Base-by-base conservation (phyloP, 2,888 invertebrate genomes). In the Sarcophaga carnaria region DNA sequence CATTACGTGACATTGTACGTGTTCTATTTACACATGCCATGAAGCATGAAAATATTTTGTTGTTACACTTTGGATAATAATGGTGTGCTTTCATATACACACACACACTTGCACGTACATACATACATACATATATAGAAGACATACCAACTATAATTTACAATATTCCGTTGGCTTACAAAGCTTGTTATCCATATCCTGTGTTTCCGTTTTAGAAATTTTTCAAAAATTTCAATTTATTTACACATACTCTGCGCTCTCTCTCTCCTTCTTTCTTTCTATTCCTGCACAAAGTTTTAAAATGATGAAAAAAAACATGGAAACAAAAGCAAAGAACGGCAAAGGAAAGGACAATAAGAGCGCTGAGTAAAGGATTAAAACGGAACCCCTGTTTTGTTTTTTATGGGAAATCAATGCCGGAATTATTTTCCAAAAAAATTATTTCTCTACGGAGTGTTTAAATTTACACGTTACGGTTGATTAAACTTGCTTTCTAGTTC, bases 121-220 rank as follows among this genome's bases (percentile, higher is more conserved):
- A 54, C 64, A 63, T 47, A 49, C 17, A 11, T 60, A 74, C 37
- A 25, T 11, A 67, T 37, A 63, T 71, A 25, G 17, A 47, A 66
- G 22, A 67, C 20, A 20, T 20, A 20, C 20, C 69, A 37, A 37
- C 37, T 0, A 67, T 71, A 64, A 84, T 80, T 80, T 72, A 80
- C 66, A 66, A 71, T 60, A 85, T 71, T 70, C 45, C 75, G 70
- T 66, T 72, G 66, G 76, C 60, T 80, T 59, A 84, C 70, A 83
- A 75, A 84, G 71, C 76, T 80, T 80, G 83, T 80, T 76, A 76
- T 76, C 76, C 45, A 77, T 80, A 85, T 85, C 84, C 84, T 80
- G 84, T 80, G 84, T 77, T 85, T 85, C 84, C 84, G 84, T 71
- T 80, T 76, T 22, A 62, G 54, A 37, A 76, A 76, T 10, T 37